Percentiles rank a stretch among this genome's conserved stretches.
phyloP scores from a whole-genome alignment of 2,797 vertebrate genomes.

The Ibycter americanus region DNA sequence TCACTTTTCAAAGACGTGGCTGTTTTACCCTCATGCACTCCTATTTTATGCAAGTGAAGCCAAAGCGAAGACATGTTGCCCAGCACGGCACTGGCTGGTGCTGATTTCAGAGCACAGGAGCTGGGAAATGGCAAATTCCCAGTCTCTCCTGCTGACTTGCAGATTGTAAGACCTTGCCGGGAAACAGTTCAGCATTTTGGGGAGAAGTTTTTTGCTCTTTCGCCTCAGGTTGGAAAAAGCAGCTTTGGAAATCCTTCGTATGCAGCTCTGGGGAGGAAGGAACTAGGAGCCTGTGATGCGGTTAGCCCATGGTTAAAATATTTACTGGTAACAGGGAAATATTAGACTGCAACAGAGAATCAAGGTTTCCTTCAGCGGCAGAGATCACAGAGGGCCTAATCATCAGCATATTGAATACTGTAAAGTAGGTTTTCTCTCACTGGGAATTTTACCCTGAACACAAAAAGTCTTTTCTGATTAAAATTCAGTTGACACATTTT shows the following conservation, averaged over 20 bases:
- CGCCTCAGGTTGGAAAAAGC: neutral
- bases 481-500: neutral
- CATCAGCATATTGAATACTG: neutral
- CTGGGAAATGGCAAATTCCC: neutral
- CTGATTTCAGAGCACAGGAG: neutral
- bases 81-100: neutral
- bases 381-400: neutral
- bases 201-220: neutral
- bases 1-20: rapidly evolving
- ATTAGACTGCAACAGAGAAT: neutral
- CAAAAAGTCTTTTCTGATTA: neutral
- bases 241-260: neutral
- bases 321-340: neutral
- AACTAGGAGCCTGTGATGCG: neutral
- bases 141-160: neutral
- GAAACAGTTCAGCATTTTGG: neutral
- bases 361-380: neutral
- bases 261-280: neutral
- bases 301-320: neutral
- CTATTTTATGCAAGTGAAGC: neutral
- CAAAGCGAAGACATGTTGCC: neutral
- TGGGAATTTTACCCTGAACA: slow-evolving; percentile 7
- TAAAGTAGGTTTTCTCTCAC: slow-evolving; percentile 7
- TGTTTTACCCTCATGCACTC: rapidly evolving
- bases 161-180: neutral